Evolutionary conservation across 2,888 invertebrate genomes (phyloP), one percentile per base, ranked within the genome.

Genomic region (Cecidostiba fungosa): DNA sequence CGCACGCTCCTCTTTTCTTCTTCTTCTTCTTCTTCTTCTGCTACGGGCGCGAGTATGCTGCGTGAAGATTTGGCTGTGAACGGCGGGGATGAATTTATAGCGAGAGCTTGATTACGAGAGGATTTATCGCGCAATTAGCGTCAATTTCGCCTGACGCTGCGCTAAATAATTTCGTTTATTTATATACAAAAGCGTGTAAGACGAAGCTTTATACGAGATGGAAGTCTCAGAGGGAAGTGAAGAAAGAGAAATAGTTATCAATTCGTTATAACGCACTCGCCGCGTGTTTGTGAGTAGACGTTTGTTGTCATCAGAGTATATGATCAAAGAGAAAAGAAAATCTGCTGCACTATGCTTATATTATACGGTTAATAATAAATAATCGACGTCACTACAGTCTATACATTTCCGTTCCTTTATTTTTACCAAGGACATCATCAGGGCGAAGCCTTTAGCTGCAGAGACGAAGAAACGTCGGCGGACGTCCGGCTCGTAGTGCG

Each of bases 61-160:
- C 32, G 47, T 19, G 69, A 39, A 62, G 39, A 32, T 43, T n/a
- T 76, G 54, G 69, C 70, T n/a, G n/a, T 12, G 26, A 39, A 8
- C 32, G 12, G 82, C 66, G 47, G 12, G 62, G 80, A 70, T 77
- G 47, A 59, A 79, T 77, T 80, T 69, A 79, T 69, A 26, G 69
- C 43, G 26, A 43, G n/a, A 43, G 70, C 19, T 43, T 77, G 72
- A 83, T 83, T 72, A 29, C 26, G 10, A 16, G 29, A 14, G 23
- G 72, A 77, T 77, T 83, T 83, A 82, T 83, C 39, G 39, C 29
- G 80, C 77, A 85, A 76, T 84, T 84, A 76, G 82, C 66, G 82
- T 73, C 74, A 74, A 82, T 82, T 82, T 59, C 1, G 32, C 29
- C 66, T 16, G 66, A 69, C 29, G 29, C 29, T 3, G 29, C 23